Evolutionary conservation across 1,140 invertebrate genomes (phyloP).

Genomic region (Lepidostoma basale): DNA sequence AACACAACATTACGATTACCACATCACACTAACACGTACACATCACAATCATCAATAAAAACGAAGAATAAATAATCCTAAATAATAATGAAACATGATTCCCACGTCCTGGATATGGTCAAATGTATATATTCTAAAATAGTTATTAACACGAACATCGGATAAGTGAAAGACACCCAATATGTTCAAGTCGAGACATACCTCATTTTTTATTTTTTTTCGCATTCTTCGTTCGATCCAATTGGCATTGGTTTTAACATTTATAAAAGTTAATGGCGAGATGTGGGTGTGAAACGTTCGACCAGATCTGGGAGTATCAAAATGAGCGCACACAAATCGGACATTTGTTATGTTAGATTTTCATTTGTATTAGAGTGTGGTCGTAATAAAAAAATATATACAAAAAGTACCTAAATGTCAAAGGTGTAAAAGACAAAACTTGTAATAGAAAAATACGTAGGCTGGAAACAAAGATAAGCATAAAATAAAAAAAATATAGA

Average conservation of each 20-base stretch:
- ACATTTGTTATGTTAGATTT: conserved; percentile 60
- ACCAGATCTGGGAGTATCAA: conserved; percentile 35
- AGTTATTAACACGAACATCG: conserved; percentile 28
- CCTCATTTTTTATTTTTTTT: conserved; percentile 40
- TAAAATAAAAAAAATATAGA: too few species aligned
- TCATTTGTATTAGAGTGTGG: conserved; percentile 34
- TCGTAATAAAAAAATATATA: conserved; percentile 2
- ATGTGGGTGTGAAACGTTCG: conserved; percentile 35
- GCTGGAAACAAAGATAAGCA: too few species aligned
- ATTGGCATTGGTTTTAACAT: conserved; percentile 34
- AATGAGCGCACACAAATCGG: conserved; percentile 59
- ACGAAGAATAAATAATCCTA: conserved; percentile 24
- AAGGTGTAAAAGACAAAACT: too few species aligned
- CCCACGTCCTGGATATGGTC: conserved; percentile 36
- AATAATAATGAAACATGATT: conserved; percentile 38
- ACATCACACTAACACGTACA: not conserved
- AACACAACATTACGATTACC: conserved; percentile 17
- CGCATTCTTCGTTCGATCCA: conserved; percentile 40
- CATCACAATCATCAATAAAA: not conserved
- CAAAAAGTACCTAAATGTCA: conserved; percentile 13
- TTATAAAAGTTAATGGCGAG: conserved; percentile 36
- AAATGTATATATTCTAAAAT: conserved; percentile 36
- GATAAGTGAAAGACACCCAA: conserved; percentile 35
- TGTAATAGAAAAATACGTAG: too few species aligned
- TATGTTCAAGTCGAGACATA: conserved; percentile 32